These are phyloP conservation scores for Leistus spinibarbis DNA, from an alignment of 2,888 invertebrate species.

Conservation along the genomic window DNA sequence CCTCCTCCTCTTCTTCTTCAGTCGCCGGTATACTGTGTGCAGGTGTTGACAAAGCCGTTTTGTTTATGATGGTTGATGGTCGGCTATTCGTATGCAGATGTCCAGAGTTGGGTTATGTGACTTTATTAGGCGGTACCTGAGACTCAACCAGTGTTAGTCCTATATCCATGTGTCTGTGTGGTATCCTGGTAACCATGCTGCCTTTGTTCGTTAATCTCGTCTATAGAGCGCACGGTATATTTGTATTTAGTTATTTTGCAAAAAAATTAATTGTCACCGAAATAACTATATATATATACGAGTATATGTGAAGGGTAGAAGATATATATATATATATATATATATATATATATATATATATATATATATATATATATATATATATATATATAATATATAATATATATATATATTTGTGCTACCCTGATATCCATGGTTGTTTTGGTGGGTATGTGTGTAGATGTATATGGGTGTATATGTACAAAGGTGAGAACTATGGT, in stretches of 20 bases:
- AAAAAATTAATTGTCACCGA: too few species aligned
- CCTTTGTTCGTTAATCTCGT: background rate
- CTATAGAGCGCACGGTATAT: too few species aligned
- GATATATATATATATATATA: too few species aligned
- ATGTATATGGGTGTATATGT: background rate
- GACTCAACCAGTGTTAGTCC: background rate
- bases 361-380: too few species aligned
- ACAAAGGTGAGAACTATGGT: conserved; percentile 10
- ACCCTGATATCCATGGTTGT: background rate
- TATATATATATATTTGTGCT: background rate
- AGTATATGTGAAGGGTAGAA: too few species aligned
- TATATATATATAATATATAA: too few species aligned
- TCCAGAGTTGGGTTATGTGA: conserved; percentile 20
- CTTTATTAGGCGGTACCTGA: conserved; percentile 28
- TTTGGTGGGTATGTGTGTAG: background rate
- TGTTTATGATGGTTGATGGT: conserved; percentile 7
- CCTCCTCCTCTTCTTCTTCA: background rate
- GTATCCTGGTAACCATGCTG: background rate
- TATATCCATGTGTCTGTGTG: background rate
- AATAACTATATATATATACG: too few species aligned
- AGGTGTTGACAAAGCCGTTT: conserved; percentile 28
- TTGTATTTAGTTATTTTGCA: too few species aligned
- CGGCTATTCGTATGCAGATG: conserved; percentile 37
- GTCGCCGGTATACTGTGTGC: background rate
- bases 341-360: too few species aligned